A percentile compares a stretch with the other conserved stretches of the same genome.
Conservation (phyloP, 2,797 vertebrate species). For the Anguilla anguilla region DNA sequence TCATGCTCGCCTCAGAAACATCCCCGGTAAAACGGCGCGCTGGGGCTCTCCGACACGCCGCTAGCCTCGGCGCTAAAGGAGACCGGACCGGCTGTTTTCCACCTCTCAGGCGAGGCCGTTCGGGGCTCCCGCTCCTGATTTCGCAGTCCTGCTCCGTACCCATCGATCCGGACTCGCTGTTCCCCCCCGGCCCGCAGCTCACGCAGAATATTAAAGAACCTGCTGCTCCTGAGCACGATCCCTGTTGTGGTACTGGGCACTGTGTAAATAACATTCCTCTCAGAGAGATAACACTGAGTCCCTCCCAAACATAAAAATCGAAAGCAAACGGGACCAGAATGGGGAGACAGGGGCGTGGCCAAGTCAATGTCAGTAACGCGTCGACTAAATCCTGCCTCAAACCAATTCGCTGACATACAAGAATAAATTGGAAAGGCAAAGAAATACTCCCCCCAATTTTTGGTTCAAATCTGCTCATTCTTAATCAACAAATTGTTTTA, state of each 20-base stretch:
- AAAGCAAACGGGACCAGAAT: not conserved
- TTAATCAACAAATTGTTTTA: not conserved
- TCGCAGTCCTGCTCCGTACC: not conserved
- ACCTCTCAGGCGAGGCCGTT: not conserved
- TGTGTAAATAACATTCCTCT: not conserved
- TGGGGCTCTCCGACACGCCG: not conserved
- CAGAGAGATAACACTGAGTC: not conserved
- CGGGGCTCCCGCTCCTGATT: not conserved
- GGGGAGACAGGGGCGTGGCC: not conserved
- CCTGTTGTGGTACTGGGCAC: not conserved
- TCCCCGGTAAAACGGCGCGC: not conserved
- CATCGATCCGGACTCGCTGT: not conserved
- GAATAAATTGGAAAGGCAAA: not conserved
- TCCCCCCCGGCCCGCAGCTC: not conserved
- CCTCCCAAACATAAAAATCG: not conserved
- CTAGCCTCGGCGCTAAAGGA: not conserved
- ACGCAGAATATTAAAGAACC: not conserved
- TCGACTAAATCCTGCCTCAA: not conserved
- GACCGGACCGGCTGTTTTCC: not conserved
- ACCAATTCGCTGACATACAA: not conserved
- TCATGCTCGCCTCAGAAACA: slow-evolving; percentile 2
- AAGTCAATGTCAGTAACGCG: not conserved
- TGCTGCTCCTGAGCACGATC: not conserved
- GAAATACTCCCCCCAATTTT: not conserved
- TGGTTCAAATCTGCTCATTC: not conserved